Base-by-base conservation (phyloP, 2,888 invertebrate genomes). In the Incurvaria masculella region DNA sequence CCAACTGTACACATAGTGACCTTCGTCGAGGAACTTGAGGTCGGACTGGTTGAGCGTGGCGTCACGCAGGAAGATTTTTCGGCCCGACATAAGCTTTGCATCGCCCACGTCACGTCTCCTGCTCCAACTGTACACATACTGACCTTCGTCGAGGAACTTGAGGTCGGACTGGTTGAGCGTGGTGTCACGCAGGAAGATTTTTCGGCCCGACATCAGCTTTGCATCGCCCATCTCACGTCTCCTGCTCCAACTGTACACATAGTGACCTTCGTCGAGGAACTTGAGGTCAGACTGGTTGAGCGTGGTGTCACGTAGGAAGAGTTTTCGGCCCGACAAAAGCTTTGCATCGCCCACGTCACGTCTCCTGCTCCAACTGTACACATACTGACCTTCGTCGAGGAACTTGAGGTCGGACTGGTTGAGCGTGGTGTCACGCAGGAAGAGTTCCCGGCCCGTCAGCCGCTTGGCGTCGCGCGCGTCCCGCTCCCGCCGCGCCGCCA, bases 331-430 rank as follows among this genome's bases (percentile, higher is more conserved):
- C 0, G 96, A 95, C 38, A 95, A 72, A 69, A 96, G 95, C 61
- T 87, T 90, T 33, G 83, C 85, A 51, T 88, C 88, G 52, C 84
- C 85, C 21, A 85, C 83, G 44, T 84, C 83, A 51, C 73, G 89
- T 87, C 65, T 97, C 97, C 26, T 86, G 85, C 67, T 98, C 97
- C 80, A 99, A 99, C 53, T 87, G 84, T n/a, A n/a, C n/a, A n/a
- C n/a, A n/a, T n/a, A 53, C 50, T 56, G 66, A 83, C 91, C 92
- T 71, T 93, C 95, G 70, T 94, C 89, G 56, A 96, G 80, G 80
- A 95, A 97, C 71, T 94, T 91, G 50, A 99, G 86, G 80, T 99
- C 99, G 4, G 98, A 98, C 61, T 97, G 94, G 71, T 92, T 93
- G 55, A 99, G 83, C 1, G 96, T 91, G 53, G 89, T 91, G 68